phyloP scores from a whole-genome alignment of 2,888 invertebrate genomes.

The Pyrrhosoma nymphula region DNA sequence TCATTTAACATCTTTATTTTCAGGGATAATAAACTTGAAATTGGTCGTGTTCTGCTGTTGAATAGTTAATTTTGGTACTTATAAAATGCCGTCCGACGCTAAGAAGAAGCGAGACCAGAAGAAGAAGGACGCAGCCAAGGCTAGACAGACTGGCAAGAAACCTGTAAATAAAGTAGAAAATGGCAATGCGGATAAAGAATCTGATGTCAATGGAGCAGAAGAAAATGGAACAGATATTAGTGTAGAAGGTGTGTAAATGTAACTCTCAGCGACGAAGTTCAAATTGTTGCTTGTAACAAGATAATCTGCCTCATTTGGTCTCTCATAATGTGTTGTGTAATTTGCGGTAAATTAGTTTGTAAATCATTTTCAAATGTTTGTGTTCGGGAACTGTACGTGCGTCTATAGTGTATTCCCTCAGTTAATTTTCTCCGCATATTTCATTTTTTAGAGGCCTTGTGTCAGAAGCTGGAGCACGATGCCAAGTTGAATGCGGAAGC shows the following conservation, averaged over 20 bases:
- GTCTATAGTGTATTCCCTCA: not conserved
- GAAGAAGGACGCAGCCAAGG: conserved; percentile 96
- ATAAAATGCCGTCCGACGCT: conserved; percentile 97
- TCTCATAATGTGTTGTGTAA: not conserved
- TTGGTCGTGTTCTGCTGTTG: not conserved
- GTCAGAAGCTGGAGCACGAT: conserved; percentile 92
- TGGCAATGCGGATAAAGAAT: conserved; percentile 79
- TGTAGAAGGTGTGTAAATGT: conserved; percentile 82
- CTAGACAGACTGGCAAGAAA: conserved; percentile 79
- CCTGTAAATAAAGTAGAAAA: conserved; percentile 76
- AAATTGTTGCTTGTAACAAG: not conserved
- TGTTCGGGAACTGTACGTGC: not conserved
- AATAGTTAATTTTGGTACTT: conserved; percentile 9
- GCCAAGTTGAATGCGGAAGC: conserved; percentile 96
- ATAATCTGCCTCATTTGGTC: no score
- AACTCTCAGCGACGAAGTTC: not conserved
- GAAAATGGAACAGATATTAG: conserved; percentile 80
- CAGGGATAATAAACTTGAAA: not conserved
- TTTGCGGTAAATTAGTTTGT: not conserved
- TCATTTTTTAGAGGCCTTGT: conserved; percentile 86
- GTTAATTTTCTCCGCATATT: not conserved
- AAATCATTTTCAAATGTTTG: not conserved
- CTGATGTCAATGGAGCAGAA: conserved; percentile 78
- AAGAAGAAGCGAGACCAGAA: conserved; percentile 98
- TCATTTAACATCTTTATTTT: not conserved